Base-by-base conservation (phyloP, 1,140 invertebrate genomes). In the Philaenus spumarius region DNA sequence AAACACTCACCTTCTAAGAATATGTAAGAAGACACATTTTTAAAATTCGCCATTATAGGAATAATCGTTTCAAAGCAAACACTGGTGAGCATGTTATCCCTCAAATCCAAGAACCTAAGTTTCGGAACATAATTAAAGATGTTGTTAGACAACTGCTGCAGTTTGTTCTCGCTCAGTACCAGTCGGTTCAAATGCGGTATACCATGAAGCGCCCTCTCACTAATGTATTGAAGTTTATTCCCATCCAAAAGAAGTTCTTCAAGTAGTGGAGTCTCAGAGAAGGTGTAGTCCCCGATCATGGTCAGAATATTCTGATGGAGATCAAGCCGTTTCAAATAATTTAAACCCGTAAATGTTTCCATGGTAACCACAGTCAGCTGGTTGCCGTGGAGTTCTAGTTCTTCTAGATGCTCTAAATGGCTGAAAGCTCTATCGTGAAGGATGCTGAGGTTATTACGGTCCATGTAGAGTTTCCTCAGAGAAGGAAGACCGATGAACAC, bases 21-120 rank as follows among this genome's bases (percentile, higher is more conserved):
- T 67, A 91, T 80, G 74, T 82, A 80, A 67, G 86, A 85, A 60
- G 79, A 79, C 48, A 69, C 74, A 64, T 84, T 84, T 71, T 85
- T 84, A 67, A 89, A 77, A 72, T 89, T 89, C 55, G 80, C 78
- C 59, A 88, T 69, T 68, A 92, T 81, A 3, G 87, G 87, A 46
- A 78, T 77, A 60, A 90, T 77, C 35, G 82, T 84, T 58, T 84
- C 82, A 67, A 81, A 82, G 60, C 83, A 84, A 66, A 91, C 75
- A n/a, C 84, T 86, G 64, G 81, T 78, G 58, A 91, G 77, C 54
- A 77, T 71, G 68, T 92, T 90, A 6, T 82, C 78, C 62, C 84
- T 77, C 35, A 91, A 71, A 71, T 90, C 85, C 57, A 92, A 74
- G 55, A 82, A 82, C 57, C 80, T 77, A 1, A 91, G 72, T 1